These are phyloP conservation scores for Proisotoma minuta DNA, from an alignment of 2,888 invertebrate species.

Conservation along the genomic window DNA sequence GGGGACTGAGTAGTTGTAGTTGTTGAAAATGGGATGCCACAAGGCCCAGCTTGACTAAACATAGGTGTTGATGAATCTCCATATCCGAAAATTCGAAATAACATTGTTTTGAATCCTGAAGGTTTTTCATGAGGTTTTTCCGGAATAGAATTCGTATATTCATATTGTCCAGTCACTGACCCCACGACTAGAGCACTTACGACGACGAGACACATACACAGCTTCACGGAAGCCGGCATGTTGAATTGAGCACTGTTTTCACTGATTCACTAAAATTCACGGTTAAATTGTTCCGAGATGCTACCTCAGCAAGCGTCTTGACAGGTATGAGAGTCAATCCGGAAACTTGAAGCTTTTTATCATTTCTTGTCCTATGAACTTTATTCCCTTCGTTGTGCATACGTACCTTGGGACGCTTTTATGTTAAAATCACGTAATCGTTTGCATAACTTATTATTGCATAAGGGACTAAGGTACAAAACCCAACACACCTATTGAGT, in stretches of 20 bases:
- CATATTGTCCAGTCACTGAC: too few species aligned
- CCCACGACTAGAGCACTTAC: too few species aligned
- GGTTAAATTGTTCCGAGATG: background rate
- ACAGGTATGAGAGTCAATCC: background rate
- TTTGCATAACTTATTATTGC: too few species aligned
- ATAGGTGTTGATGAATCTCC: background rate
- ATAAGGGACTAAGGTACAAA: too few species aligned
- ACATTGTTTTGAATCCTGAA: background rate
- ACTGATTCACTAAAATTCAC: background rate
- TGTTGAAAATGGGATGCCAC: constrained; percentile 2
- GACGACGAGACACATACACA: background rate
- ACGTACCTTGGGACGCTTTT: too few species aligned
- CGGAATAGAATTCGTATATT: too few species aligned
- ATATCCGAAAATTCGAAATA: constrained; percentile 12
- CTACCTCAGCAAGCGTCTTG: background rate
- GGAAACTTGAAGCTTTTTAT: background rate
- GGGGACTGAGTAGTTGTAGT: constrained; percentile 12
- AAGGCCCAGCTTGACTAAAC: constrained; percentile 5
- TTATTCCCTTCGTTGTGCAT: too few species aligned
- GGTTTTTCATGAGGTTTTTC: background rate
- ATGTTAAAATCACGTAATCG: too few species aligned
- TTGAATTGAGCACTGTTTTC: background rate
- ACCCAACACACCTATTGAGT: too few species aligned
- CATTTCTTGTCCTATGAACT: too few species aligned
- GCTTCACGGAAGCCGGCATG: background rate